phyloP scores from a whole-genome alignment of 2,888 invertebrate genomes.

The Philhelius pedissequus region DNA sequence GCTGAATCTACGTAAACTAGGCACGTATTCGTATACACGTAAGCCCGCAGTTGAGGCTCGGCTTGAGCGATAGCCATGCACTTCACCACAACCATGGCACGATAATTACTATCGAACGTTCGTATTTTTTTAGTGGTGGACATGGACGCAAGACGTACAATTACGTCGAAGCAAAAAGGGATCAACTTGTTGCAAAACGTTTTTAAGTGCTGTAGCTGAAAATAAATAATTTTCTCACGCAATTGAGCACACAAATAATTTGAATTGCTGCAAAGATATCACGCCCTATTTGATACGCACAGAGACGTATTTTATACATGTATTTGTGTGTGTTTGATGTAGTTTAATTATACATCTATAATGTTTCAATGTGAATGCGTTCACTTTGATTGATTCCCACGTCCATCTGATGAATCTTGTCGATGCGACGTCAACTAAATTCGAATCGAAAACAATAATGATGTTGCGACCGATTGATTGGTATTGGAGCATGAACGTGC shows the following conservation, averaged over 20 bases:
- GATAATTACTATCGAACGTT: constrained; percentile 24
- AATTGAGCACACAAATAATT: constrained; percentile 65
- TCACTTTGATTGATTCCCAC: constrained; percentile 66
- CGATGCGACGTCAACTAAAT: neutral
- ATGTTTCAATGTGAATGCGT: constrained; percentile 5
- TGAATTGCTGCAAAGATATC: constrained; percentile 56
- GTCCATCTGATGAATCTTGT: constrained; percentile 17
- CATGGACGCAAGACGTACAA: neutral
- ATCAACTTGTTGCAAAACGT: constrained; percentile 56
- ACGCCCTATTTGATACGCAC: constrained; percentile 66
- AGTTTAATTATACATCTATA: too few relatives aligned
- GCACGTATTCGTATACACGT: constrained; percentile 44
- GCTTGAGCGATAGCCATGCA: neutral
- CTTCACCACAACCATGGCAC: constrained; percentile 19
- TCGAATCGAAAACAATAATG: neutral
- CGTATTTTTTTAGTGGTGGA: neutral
- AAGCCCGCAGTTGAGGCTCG: neutral
- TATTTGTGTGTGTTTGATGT: neutral
- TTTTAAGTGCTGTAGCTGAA: constrained; percentile 7
- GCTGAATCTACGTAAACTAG: constrained; percentile 45
- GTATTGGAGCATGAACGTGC: constrained; percentile 66
- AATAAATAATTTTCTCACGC: constrained; percentile 61
- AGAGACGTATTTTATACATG: constrained; percentile 39
- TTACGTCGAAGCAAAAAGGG: neutral
- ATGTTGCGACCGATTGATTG: constrained; percentile 58